These are phyloP conservation scores for Apus apus DNA, from an alignment of 2,113 vertebrate species.

Conservation along the genomic window DNA sequence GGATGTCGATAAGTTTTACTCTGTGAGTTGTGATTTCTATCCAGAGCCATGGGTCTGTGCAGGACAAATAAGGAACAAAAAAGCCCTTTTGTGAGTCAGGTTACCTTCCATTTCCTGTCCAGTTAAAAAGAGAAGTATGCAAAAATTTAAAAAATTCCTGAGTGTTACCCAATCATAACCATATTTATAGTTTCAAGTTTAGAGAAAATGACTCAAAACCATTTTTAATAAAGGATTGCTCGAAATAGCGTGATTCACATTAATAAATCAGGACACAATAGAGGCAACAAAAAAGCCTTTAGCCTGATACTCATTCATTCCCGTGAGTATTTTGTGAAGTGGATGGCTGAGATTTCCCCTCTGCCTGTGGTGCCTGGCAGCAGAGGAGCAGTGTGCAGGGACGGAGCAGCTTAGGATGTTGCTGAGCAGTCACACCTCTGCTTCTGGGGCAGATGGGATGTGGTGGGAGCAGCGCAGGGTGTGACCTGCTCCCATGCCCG, in stretches of 20 bases:
- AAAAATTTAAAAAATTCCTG: conserved; percentile 10
- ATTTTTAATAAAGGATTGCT: conserved; percentile 44
- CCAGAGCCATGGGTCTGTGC: neutral
- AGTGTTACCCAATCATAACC: conserved; percentile 29
- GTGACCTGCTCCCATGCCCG: neutral
- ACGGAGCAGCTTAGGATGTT: neutral
- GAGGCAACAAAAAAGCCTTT: neutral
- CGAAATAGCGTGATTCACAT: conserved; percentile 39
- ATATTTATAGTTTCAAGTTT: conserved; percentile 39
- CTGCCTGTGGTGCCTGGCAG: accelerated
- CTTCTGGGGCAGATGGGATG: neutral
- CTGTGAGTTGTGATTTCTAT: neutral
- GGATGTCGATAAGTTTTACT: neutral
- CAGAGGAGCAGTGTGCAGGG: neutral
- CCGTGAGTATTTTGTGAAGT: neutral
- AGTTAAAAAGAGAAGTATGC: conserved; percentile 15
- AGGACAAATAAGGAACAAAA: neutral
- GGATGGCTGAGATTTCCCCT: neutral
- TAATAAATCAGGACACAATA: neutral
- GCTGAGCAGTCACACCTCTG: neutral
- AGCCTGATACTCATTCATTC: neutral
- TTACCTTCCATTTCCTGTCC: conserved; percentile 17
- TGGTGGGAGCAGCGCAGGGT: accelerated
- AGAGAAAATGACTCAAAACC: conserved; percentile 41
- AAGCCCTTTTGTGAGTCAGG: neutral